Base-by-base conservation (phyloP, 1,140 invertebrate species). In the Tribolium madens region DNA sequence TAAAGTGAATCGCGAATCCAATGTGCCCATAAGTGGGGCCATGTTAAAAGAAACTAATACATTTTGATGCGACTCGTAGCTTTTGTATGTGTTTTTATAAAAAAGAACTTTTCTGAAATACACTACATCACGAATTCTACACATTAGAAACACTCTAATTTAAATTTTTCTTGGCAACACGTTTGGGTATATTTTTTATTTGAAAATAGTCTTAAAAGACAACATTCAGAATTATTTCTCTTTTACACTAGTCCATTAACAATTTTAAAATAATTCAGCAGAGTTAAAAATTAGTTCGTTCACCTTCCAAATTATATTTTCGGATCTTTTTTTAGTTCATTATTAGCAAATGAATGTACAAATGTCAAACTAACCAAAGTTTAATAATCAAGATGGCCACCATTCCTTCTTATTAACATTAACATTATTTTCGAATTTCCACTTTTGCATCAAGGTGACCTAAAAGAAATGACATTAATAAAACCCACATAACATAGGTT, bases 251-350 rank as follows among this genome's bases (percentile, higher is more conserved):
- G 26, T 64, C 21, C 57, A 64, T 64, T 9, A 10, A 33, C 57
- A 64, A 33, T 18, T 64, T 64, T 64, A 64, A 64, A 64, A 64
- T 64, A 64, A n/a, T 64, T 33, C 5, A 57, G 57, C 14, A 64
- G 12, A 64, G 18, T 6, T 33, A 64, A 18, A 33, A 31, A 9
- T 12, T 12, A 33, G 57, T 64, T 64, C 57, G 7, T 64, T 64
- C 57, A 64, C 57, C 57, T 64, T 33, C 10, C 57, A 33, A 64
- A 64, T 33, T 12, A 31, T 64, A 64, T 64, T 64, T 64, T 64
- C 7, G 52, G 17, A 33, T 13, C 21, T 12, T 64, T 64, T 64
- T 26, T n/a, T n/a, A n/a, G n/a, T n/a, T n/a, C n/a, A n/a, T n/a
- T n/a, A n/a, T n/a, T 12, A 17, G 50, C 7, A 53, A 53, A 12